A percentile compares a stretch with the other conserved stretches of the same genome.
phyloP scores from a whole-genome alignment of 2,113 vertebrate genomes.

The Plecturocebus donacophilus region DNA sequence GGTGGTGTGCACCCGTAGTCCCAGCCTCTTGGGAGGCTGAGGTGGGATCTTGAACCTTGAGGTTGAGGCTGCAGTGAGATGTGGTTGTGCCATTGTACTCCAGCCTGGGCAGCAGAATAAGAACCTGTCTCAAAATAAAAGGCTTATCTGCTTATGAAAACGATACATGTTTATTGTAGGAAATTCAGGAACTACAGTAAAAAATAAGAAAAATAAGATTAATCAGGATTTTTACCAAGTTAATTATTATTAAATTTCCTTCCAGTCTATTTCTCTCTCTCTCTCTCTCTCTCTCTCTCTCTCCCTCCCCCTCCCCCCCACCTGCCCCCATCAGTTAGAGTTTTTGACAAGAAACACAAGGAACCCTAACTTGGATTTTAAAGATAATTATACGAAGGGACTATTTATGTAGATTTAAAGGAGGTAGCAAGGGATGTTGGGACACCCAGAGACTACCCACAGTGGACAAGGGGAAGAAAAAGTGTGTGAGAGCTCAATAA shows the following conservation, averaged over 20 bases:
- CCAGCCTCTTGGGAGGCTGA: too few species aligned
- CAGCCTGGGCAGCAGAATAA: too few species aligned
- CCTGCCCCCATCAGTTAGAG: background rate
- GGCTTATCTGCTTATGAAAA: background rate
- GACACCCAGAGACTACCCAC: background rate
- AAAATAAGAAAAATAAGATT: background rate
- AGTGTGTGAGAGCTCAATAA: background rate
- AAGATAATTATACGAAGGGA: constrained; percentile 3
- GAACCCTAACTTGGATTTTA: background rate
- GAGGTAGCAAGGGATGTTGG: background rate
- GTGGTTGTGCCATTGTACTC: too few species aligned
- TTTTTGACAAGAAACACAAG: constrained; percentile 2
- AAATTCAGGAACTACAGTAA: constrained; percentile 21
- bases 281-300: too few species aligned
- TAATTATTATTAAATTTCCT: background rate
- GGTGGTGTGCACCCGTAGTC: too few species aligned
- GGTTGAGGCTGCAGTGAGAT: too few species aligned
- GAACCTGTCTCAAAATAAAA: too few species aligned
- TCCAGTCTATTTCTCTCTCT: background rate
- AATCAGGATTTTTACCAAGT: constrained; percentile 18
- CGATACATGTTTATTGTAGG: background rate
- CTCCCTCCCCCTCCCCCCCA: too few species aligned
- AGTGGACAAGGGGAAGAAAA: background rate
- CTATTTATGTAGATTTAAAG: background rate
- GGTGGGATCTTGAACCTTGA: too few species aligned